Base-by-base conservation (phyloP, 2,888 invertebrate genomes). In the Torymus auratus region DNA sequence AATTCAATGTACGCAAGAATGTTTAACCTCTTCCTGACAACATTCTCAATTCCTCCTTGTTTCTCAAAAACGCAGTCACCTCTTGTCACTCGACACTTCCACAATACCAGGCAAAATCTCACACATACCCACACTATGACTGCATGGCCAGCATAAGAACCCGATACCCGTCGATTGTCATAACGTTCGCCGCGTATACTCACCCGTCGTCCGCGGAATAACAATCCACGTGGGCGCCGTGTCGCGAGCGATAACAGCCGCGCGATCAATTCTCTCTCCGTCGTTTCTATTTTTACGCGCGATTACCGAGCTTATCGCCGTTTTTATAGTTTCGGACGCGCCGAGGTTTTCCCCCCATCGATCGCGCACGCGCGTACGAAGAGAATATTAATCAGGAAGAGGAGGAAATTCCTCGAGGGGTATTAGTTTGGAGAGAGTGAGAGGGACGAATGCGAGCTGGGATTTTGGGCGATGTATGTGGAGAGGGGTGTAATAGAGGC, bases 301-400 rank as follows among this genome's bases (percentile, higher is more conserved):
- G 74, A 81, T 81, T 81, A 81, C 81, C 78, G 74, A 81, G 83
- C 76, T 82, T 83, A 82, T 82, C 81, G 71, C 75, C 75, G 75
- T 65, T 56, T 41, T 41, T 41, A 41, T 41, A 41, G 41, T 41
- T 41, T 41, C 7, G 41, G 41, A 58, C 75, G 64, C 69, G 83
- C 78, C 83, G 84, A 85, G 85, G 83, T 83, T 84, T 83, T 83
- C 75, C 75, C 80, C 72, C 11, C 52, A 55, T 75, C 80, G 80
- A 75, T 75, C 41, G 67, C 14, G 5, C n/a, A 15, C 20, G 23
- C 12, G 13, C 13, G 61, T 61, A 53, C 61, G 20, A n/a, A 41
- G 60, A 56, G 76, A 80, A 76, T 80, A 76, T 71, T 80, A 80
- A 80, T 76, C 67, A 55, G 41, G 58, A 52, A 20, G 7, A 11